These are phyloP conservation scores for Neotoxoptera formosana DNA, from an alignment of 1,140 invertebrate genomes.

Conservation along the genomic window DNA sequence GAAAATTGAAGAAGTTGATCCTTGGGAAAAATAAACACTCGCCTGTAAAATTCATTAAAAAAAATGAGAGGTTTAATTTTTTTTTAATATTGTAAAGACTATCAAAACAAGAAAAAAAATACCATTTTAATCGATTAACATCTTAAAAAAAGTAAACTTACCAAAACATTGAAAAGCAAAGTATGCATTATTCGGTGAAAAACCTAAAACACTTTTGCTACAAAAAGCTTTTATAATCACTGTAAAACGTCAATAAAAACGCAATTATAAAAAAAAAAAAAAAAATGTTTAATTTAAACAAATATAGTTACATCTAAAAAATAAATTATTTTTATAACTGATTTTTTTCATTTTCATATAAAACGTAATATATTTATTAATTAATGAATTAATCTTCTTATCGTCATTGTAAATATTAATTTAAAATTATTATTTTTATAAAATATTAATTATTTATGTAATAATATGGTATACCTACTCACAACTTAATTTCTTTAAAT, in stretches of 20 bases:
- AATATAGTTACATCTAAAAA: neutral
- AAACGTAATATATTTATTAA: neutral
- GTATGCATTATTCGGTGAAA: neutral
- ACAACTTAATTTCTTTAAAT: neutral
- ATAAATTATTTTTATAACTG: neutral
- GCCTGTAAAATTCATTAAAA: neutral
- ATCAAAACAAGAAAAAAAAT: neutral
- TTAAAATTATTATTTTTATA: neutral
- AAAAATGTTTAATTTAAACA: neutral
- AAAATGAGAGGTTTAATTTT: neutral
- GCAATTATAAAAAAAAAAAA: neutral
- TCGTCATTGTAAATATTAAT: neutral
- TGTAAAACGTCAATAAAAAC: conserved; percentile 13
- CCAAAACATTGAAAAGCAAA: conserved; percentile 6
- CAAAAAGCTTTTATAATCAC: neutral
- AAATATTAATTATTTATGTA: neutral
- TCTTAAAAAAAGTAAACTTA: neutral
- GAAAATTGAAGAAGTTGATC: neutral
- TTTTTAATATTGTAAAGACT: neutral
- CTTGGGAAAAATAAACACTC: neutral
- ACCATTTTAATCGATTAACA: neutral
- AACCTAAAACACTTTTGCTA: neutral
- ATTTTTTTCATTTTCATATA: neutral
- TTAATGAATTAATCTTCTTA: neutral
- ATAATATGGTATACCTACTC: neutral